phyloP scores from a whole-genome alignment of 2,888 invertebrate genomes.

The Barypeithes pellucidus region DNA sequence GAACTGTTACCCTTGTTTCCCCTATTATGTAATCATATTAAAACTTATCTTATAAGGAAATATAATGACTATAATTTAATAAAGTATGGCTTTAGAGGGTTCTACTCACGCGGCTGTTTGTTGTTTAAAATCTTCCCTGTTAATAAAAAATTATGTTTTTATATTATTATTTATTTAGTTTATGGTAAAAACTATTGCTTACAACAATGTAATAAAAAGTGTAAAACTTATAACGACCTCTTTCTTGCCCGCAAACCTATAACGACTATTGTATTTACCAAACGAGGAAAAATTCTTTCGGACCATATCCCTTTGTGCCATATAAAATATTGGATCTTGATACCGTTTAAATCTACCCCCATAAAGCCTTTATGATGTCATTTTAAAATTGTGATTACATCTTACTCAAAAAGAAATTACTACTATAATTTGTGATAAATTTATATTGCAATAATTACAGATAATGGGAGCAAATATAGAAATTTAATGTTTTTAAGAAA shows the following conservation, averaged over 20 bases:
- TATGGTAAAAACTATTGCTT: not conserved
- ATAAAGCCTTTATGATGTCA: slow-evolving; percentile 13
- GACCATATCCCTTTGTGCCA: slow-evolving; percentile 16
- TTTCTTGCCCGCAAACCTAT: slow-evolving; percentile 1
- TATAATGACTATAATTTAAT: slow-evolving; percentile 12
- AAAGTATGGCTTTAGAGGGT: not conserved
- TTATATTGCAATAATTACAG: not conserved
- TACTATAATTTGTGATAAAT: too few relatives aligned
- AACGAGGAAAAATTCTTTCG: slow-evolving; percentile 1
- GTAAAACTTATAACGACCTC: not conserved
- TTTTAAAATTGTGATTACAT: slow-evolving; percentile 15
- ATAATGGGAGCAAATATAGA: too few relatives aligned
- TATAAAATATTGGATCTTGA: slow-evolving; percentile 16
- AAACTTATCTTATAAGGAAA: slow-evolving; percentile 12
- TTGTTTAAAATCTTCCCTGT: too few relatives aligned
- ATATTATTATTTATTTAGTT: not conserved
- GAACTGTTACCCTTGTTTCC: too few relatives aligned
- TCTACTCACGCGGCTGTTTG: not conserved
- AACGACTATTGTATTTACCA: slow-evolving; percentile 14
- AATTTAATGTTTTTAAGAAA: too few relatives aligned
- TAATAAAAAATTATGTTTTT: too few relatives aligned
- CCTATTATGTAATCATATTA: slow-evolving; percentile 16
- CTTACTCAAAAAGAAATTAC: not conserved
- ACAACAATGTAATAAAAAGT: not conserved
- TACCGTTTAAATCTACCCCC: slow-evolving; percentile 12